Evolutionary conservation across 2,113 vertebrate genomes (phyloP).

Genomic region (Chaenogobius annularis): DNA sequence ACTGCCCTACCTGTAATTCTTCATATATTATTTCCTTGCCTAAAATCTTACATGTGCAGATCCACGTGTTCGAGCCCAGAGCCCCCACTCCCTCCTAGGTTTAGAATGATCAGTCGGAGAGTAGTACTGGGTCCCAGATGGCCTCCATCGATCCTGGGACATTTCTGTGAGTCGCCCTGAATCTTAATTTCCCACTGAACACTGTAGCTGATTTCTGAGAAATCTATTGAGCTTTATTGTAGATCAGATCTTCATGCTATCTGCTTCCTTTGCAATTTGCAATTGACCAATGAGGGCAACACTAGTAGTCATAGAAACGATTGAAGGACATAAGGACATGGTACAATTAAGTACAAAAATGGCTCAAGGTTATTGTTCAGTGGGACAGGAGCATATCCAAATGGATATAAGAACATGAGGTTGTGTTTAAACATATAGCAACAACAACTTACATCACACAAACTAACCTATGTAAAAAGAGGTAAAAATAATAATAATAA

Average conservation of each 20-base stretch:
- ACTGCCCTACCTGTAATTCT: neutral
- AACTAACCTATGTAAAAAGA: too few relatives aligned
- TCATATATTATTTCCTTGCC: neutral
- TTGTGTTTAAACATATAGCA: too few relatives aligned
- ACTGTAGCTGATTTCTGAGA: neutral
- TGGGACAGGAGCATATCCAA: too few relatives aligned
- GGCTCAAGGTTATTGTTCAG: too few relatives aligned
- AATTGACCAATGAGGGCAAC: conserved; percentile 10
- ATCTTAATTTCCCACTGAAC: conserved; percentile 5
- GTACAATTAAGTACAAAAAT: neutral
- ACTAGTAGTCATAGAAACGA: conserved; percentile 34
- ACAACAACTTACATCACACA: too few relatives aligned
- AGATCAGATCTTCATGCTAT: neutral
- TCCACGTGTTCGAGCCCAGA: neutral
- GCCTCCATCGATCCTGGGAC: conserved; percentile 13
- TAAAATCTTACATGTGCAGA: neutral
- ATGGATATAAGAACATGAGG: too few relatives aligned
- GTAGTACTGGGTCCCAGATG: conserved; percentile 15
- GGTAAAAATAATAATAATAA: too few relatives aligned
- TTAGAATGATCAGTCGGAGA: conserved; percentile 4
- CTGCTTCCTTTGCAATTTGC: neutral
- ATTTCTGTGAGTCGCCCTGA: conserved; percentile 9
- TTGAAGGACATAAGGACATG: too few relatives aligned
- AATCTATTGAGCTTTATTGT: neutral
- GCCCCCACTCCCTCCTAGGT: neutral